phyloP scores from a whole-genome alignment of 2,797 vertebrate genomes.

The Crypturellus tataupa region DNA sequence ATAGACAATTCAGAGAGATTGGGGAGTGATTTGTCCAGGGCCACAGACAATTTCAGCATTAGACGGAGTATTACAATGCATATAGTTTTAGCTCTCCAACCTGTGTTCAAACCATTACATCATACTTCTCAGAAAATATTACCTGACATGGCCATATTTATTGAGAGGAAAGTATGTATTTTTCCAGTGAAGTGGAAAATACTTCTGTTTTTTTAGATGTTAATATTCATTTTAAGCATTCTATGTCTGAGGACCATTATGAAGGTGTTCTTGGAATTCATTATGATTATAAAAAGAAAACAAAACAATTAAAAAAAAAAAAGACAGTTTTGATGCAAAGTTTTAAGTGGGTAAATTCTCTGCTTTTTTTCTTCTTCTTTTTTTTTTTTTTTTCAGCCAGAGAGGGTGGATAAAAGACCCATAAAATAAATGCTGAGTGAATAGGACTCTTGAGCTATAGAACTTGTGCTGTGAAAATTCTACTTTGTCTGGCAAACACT shows the following conservation, averaged over 20 bases:
- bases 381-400: constrained; percentile 52
- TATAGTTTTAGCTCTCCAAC: background rate
- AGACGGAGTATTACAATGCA: background rate
- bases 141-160: constrained; percentile 28
- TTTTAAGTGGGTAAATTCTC: constrained; percentile 75
- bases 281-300: constrained; percentile 70
- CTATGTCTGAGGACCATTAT: constrained; percentile 68
- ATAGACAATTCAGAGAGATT: background rate
- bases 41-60: background rate
- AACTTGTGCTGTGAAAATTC: constrained; percentile 79
- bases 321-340: constrained; percentile 77
- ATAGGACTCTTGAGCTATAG: constrained; percentile 79
- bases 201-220: constrained; percentile 53
- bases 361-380: constrained; percentile 14
- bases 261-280: constrained; percentile 69
- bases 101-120: background rate
- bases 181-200: constrained; percentile 62
- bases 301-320: background rate
- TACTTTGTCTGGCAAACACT: constrained; percentile 81
- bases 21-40: background rate
- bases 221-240: constrained; percentile 67
- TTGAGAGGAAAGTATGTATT: constrained; percentile 45
- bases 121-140: background rate
- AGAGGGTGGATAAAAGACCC: constrained; percentile 75
- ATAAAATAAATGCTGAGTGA: constrained; percentile 80